Evolutionary conservation across 1,140 invertebrate genomes (phyloP), one percentile per base, ranked within the genome.

Genomic region (Drosophila funebris): DNA sequence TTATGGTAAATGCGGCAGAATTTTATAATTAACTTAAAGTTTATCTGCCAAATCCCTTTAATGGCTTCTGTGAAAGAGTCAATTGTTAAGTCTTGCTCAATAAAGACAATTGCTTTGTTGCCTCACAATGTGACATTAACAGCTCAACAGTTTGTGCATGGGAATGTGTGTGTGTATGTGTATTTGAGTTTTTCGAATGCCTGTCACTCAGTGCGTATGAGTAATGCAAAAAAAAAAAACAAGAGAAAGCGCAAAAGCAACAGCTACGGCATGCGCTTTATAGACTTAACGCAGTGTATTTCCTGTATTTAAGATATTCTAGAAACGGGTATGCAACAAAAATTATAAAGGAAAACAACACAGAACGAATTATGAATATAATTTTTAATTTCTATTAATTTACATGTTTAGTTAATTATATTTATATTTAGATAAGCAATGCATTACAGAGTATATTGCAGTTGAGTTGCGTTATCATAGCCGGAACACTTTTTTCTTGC

Each of bases 191-290:
- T 36, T 44, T 36, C 76, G 53, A 68, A 57, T 37, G 56, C 53
- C 53, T 71, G 72, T 66, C 83, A 69, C 67, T 66, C 78, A 43
- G 56, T 68, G 66, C 69, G 73, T 81, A 85, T 67, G 64, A 54
- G 69, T 58, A 69, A 72, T 63, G 22, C 52, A 57, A 62, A 69
- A 66, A 67, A 61, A 24, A 46, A 64, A n/a, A 77, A 72, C 54
- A 71, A 71, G 61, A 69, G 37, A 78, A 54, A 20, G 24, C 39
- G 48, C 27, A 14, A 48, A 31, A 20, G 11, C 27, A 36, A 37
- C 50, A 27, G 7, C 44, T 27, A 27, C 29, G 18, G 18, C 24
- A 6, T 9, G 4, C 41, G 50, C 9, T 22, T 64, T 11, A 64
- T 63, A 56, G 50, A 48, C 43, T 56, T n/a, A 16, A 18, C 29